Evolutionary conservation across 1,140 invertebrate genomes (phyloP).

Genomic region (Habropoda laboriosa): DNA sequence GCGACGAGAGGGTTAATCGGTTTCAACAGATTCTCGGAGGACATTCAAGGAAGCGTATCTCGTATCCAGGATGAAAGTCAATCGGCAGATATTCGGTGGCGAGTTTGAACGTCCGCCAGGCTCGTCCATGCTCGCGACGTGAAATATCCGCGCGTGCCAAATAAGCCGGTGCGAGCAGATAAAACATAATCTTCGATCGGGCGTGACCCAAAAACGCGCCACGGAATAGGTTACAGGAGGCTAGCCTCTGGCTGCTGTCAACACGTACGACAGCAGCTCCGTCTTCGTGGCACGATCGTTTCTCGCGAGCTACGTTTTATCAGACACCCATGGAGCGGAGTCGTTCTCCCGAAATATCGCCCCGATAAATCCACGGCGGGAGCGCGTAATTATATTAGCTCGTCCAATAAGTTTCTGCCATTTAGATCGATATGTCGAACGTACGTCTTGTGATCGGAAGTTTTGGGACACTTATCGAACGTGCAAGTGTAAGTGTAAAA

Average conservation of each 20-base stretch:
- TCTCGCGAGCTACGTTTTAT: neutral
- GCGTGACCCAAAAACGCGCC: conserved; percentile 54
- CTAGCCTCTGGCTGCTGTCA: conserved; percentile 5
- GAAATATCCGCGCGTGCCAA: conserved; percentile 51
- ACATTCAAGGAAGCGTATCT: conserved; percentile 7
- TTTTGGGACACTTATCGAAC: no score
- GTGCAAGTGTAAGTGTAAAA: no score
- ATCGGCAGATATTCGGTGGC: no score
- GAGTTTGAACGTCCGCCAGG: conserved; percentile 32
- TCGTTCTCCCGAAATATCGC: neutral
- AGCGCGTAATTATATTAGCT: conserved; percentile 16
- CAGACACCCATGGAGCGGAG: neutral
- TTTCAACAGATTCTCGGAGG: neutral
- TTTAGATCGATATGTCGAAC: no score
- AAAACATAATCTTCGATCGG: conserved; percentile 58
- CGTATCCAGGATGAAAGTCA: neutral
- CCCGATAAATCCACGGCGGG: neutral
- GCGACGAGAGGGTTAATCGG: no score
- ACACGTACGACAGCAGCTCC: conserved; percentile 3
- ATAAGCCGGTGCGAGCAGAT: conserved; percentile 41
- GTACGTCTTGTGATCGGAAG: no score
- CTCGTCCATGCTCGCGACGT: conserved; percentile 1
- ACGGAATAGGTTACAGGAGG: conserved; percentile 41
- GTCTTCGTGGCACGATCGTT: conserved; percentile 3
- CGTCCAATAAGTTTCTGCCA: no score